phyloP scores from a whole-genome alignment of 1,140 invertebrate genomes.

The Akabosia matsudoensis region DNA sequence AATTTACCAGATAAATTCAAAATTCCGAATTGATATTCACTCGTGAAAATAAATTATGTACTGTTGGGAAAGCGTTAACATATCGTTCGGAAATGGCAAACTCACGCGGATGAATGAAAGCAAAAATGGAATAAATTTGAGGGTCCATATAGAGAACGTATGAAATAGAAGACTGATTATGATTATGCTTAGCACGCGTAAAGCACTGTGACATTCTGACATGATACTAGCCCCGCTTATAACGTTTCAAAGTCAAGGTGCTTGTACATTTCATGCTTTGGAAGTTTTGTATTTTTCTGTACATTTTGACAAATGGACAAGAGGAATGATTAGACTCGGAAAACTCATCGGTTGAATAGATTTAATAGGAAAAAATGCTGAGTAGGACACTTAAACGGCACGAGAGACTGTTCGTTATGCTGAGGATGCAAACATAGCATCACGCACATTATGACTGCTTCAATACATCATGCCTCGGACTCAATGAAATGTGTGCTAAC shows the following conservation, averaged over 20 bases:
- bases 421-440: background rate
- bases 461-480: background rate
- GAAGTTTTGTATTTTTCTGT: background rate
- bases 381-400: background rate
- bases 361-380: background rate
- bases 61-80: background rate
- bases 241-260: background rate
- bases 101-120: background rate
- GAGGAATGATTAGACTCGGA: no score
- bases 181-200: no score
- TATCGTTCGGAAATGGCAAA: conserved; percentile 11
- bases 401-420: background rate
- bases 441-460: background rate
- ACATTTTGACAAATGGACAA: background rate
- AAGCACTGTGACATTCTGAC: no score
- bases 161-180: no score
- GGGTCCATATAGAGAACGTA: background rate
- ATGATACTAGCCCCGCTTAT: background rate
- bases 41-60: conserved; percentile 7
- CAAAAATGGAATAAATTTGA: background rate
- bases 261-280: background rate
- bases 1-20: background rate
- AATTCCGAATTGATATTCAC: conserved; percentile 3
- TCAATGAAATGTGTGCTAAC: no score
- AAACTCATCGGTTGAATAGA: background rate